A percentile compares a stretch with the other conserved stretches of the same genome.
phyloP scores from a whole-genome alignment of 2,797 vertebrate species.

The Champsocephalus esox region DNA sequence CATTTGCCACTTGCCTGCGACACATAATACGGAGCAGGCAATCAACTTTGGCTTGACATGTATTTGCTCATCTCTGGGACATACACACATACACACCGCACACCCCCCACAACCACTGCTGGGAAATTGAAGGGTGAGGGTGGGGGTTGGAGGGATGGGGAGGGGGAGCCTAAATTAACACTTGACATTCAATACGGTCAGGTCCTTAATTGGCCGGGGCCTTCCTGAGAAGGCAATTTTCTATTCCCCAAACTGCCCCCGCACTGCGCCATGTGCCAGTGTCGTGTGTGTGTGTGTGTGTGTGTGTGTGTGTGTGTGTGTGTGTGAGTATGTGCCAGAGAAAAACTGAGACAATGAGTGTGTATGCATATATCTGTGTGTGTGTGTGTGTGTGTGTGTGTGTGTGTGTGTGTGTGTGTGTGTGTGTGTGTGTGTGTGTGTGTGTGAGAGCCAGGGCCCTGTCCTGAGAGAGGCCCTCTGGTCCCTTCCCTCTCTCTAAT shows the following conservation, averaged over 20 bases:
- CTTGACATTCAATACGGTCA: conserved; percentile 99
- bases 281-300: conserved; percentile 75
- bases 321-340: conserved; percentile 70
- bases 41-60: conserved; percentile 99
- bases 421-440: conserved; percentile 45
- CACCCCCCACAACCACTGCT: conserved; percentile 62
- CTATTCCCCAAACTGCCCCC: conserved; percentile 98
- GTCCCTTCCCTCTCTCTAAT: conserved; percentile 96
- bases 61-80: conserved; percentile 98
- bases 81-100: conserved; percentile 81
- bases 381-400: conserved; percentile 40
- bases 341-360: conserved; percentile 66
- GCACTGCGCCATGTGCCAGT: conserved; percentile 90
- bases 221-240: conserved; percentile 99
- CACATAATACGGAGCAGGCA: conserved; percentile 96
- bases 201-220: conserved; percentile 99
- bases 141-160: conserved; percentile 17
- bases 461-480: conserved; percentile 78
- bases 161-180: conserved; percentile 99
- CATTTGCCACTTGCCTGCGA: conserved; percentile 97
- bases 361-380: conserved; percentile 54
- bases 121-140: conserved; percentile 72
- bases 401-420: conserved; percentile 39
- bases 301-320: conserved; percentile 32
- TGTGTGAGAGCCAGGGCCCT: conserved; percentile 59